Base-by-base conservation (phyloP, 2,888 invertebrate genomes). In the Sarcophaga subvicina region DNA sequence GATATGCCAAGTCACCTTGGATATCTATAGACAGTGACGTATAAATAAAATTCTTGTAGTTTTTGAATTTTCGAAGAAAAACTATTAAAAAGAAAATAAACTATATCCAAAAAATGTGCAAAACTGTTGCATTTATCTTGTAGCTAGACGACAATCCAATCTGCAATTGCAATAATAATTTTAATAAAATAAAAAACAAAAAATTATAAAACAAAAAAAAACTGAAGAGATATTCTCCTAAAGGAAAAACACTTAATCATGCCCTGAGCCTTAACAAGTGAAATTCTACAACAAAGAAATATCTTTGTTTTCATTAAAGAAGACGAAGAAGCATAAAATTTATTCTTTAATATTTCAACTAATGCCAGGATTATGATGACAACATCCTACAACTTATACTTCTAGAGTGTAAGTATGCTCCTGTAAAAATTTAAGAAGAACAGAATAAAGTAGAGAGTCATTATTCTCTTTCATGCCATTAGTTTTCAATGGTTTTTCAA, bases 401-500 rank as follows among this genome's bases (percentile, higher is more conserved):
- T 67, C 67, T n/a, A 14, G 27, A 22, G 20, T 75, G 75, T n/a
- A 63, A 22, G 12, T 12, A 70, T 17, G 54, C 54, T 14, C 17
- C 54, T 54, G 37, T 37, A 37, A 37, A 37, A 37, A 37, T 27
- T 60, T 63, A 27, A 5, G 47, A 54, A 17, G 14, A 54, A 14
- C 54, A 80, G 83, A 72, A 64, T 75, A 71, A 20, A 59, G 62
- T 69, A 59, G 73, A 83, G 78, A 82, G 90, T 92, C 93, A 92
- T 92, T 92, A 93, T 93, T 93, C 92, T 93, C 92, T 93, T 92
- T 91, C 92, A 90, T 92, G 91, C 92, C 92, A 92, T 92, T 92
- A 93, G 93, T 91, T 92, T 91, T 91, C 90, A 93, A 93, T 92
- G 92, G 92, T 91, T 92, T 92, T 90, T 89, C 89, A 89, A 89